A percentile compares a stretch with the other conserved stretches of the same genome.
phyloP scores from a whole-genome alignment of 1,140 invertebrate genomes.

The Neuroterus valhalla region DNA sequence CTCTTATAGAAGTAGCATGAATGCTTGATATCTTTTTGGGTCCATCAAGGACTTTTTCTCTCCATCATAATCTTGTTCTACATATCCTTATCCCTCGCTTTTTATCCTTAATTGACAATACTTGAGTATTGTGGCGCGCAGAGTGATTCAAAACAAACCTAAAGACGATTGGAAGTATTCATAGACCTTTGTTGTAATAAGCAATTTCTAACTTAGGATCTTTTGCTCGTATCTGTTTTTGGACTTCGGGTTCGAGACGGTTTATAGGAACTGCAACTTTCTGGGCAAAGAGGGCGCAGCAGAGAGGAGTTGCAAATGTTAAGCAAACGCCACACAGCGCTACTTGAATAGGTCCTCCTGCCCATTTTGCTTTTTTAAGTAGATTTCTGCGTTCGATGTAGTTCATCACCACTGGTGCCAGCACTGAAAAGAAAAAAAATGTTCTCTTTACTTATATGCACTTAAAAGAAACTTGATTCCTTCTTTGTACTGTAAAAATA shows the following conservation, averaged over 20 bases:
- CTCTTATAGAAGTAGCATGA: not conserved
- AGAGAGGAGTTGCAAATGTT: slow-evolving; percentile 88
- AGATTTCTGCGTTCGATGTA: slow-evolving; percentile 78
- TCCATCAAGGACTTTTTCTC: not conserved
- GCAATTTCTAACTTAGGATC: slow-evolving; percentile 72
- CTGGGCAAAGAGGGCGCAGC: slow-evolving; percentile 88
- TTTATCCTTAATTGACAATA: not conserved
- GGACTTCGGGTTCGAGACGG: slow-evolving; percentile 78
- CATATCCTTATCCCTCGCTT: not conserved
- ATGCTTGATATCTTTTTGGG: not conserved
- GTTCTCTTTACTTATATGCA: not conserved
- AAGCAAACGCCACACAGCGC: slow-evolving; percentile 83
- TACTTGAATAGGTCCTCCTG: slow-evolving; percentile 80
- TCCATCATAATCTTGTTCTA: not conserved
- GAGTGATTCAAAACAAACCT: not conserved
- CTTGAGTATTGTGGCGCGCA: not conserved
- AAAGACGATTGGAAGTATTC: slow-evolving; percentile 43
- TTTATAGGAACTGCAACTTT: slow-evolving; percentile 77
- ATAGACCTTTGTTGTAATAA: slow-evolving; percentile 80
- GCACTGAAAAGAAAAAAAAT: slow-evolving; percentile 69
- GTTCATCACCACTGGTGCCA: slow-evolving; percentile 83
- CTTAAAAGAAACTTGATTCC: too few relatives aligned
- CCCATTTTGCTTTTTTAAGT: slow-evolving; percentile 76
- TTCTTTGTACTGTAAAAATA: too few relatives aligned
- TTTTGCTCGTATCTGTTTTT: slow-evolving; percentile 70